Base-by-base conservation (phyloP, 2,888 invertebrate species). In the Cancer borealis region DNA sequence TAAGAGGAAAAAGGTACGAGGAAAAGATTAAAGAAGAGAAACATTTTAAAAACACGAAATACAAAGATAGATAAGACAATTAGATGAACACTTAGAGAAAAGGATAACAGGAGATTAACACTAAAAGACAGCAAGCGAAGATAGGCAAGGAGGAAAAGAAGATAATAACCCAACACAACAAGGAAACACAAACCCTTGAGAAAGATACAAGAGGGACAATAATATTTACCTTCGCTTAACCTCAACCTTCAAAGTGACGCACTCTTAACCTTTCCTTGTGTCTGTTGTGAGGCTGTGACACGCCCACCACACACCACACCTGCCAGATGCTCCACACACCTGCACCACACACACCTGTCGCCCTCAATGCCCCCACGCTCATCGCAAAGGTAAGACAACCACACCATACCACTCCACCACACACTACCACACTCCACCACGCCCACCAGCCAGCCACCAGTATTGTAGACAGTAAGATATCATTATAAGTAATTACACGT, bases 281-380 rank as follows among this genome's bases (percentile, higher is more conserved):
- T 54, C 54, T 54, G 54, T 54, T 54, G 54, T 66, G n/a, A 14
- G n/a, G 66, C 21, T 66, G 66, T 79, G 79, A 26, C 79, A 30
- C 79, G 26, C 79, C 79, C 79, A 5, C 10, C 66, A 66, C 79
- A 30, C 79, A 3, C 79, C 79, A 30, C 79, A 79, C 79, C 79
- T 79, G 79, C 79, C 79, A 26, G 79, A 79, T 79, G 79, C 79
- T 30, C 79, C 79, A 79, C 79, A 79, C 4, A 6, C 79, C 79
- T 30, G 30, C 30, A 79, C 79, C 79, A 79, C 66, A 66, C 17
- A 10, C 21, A 21, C 21, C 66, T 66, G 66, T 10, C 66, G 3
- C 10, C 66, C 21, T 79, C 79, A 79, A 79, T 79, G 79, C 79
- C 26, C 79, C 0, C 79, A 10, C 79, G 79, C 30, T 12, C 26